phyloP scores from a whole-genome alignment of 2,113 vertebrate species.

The Dissostichus mawsoni region DNA sequence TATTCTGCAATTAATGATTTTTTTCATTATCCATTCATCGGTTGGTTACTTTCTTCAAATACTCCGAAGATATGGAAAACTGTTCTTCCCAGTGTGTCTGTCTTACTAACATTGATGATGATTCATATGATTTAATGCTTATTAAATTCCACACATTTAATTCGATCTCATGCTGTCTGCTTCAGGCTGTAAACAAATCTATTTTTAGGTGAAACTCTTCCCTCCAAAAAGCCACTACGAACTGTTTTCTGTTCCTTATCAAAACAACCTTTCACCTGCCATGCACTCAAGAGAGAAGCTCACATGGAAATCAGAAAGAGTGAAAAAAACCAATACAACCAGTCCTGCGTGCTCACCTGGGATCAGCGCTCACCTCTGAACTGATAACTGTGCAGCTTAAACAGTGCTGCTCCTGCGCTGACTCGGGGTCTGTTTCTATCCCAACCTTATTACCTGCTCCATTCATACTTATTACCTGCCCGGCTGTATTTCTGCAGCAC shows the following conservation, averaged over 20 bases:
- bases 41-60: not conserved
- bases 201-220: slow-evolving; percentile 1
- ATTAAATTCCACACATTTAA: not conserved
- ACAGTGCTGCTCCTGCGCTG: slow-evolving; percentile 61
- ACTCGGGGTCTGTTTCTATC: slow-evolving; percentile 69
- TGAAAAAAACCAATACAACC: slow-evolving; percentile 35
- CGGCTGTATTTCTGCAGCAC: slow-evolving; percentile 61
- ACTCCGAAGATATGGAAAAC: not conserved
- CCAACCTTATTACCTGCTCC: slow-evolving; percentile 74
- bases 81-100: not conserved
- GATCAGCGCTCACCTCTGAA: slow-evolving; percentile 71
- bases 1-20: not conserved
- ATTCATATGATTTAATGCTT: not conserved
- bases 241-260: not conserved
- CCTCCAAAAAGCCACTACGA: not conserved
- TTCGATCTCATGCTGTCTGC: not conserved
- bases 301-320: slow-evolving; percentile 35
- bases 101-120: no score
- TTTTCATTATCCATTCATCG: not conserved
- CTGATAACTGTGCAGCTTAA: slow-evolving; percentile 64
- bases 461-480: slow-evolving; percentile 78
- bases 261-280: slow-evolving; percentile 19
- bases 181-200: not conserved
- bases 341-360: slow-evolving; percentile 44
- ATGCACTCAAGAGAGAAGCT: not conserved